These are phyloP conservation scores for Zaprionus kolodkinae DNA, from an alignment of 1,140 invertebrate species.

Conservation along the genomic window DNA sequence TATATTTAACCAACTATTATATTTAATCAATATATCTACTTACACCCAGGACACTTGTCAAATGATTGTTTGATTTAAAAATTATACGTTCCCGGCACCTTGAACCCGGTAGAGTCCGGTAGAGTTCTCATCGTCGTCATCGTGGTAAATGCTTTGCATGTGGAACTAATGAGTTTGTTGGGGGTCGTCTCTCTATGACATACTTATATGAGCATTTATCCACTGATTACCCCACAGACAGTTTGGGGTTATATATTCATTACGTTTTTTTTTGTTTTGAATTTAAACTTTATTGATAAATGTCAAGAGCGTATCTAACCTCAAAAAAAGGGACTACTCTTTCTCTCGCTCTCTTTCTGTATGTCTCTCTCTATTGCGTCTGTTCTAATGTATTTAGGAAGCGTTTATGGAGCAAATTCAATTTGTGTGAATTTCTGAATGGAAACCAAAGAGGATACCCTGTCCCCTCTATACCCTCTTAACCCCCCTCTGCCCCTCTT, in stretches of 20 bases:
- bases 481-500: neutral
- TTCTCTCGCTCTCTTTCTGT: neutral
- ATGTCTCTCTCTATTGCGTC: neutral
- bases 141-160: constrained; percentile 4
- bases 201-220: neutral
- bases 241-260: neutral
- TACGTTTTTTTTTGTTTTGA: neutral
- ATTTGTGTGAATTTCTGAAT: constrained; percentile 31
- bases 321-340: neutral
- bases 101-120: neutral
- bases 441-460: constrained; percentile 16
- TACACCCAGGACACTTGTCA: constrained; percentile 10
- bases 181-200: neutral
- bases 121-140: neutral
- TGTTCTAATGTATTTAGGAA: constrained; percentile 16
- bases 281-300: constrained; percentile 1
- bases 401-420: constrained; percentile 28
- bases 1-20: constrained; percentile 18
- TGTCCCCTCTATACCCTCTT: neutral
- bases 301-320: neutral
- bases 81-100: constrained; percentile 17
- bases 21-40: constrained; percentile 17
- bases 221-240: neutral
- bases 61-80: constrained; percentile 26
- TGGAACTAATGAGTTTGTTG: neutral